Evolutionary conservation across 2,797 vertebrate genomes (phyloP), one percentile per base, ranked within the genome.

Genomic region (Trachops cirrhosus): DNA sequence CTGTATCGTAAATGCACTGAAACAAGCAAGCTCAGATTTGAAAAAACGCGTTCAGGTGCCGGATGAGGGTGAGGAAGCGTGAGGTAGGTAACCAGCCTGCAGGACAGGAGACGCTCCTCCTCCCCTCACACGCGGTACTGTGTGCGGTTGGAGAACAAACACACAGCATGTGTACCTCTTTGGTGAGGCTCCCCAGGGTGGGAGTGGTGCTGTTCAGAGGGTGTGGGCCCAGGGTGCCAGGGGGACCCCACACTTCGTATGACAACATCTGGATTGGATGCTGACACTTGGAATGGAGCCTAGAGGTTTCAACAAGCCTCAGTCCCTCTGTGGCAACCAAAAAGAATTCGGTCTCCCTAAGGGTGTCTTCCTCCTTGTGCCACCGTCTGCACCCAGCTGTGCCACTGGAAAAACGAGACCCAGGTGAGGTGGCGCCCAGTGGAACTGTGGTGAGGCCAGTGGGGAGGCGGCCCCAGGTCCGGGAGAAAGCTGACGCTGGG

Each of bases 361-460:
- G 0, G 19, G 74, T 8, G 46, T 11, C 74, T 48, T 44, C 34
- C 46, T 89, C 37, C 48, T 24, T 14, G 10, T 15, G 4, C 41
- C 70, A 48, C 86, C 57, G 44, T 80, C 77, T 12, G 71, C 24
- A 8, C 59, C 74, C 37, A 39, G 57, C 39, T 1, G 57, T 59
- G 95, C 75, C 68, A 79, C 89, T 7, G 64, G 97, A 78, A 95
- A 92, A 94, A 96, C 26, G 1, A 94, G 94, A 19, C 86, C 41
- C 6, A 10, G 77, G 21, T 21, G 59, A 84, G 68, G 77, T 48
- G 94, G 93, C 88, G 67, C 57, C 91, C 48, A 77, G 34, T 0
- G 3, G 74, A 57, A 7, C 57, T 1, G 11, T 0, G 91, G 91
- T 9, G 70, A 64, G 64, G 71, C 4, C 1, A 5, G 10, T 0